Evolutionary conservation across 2,113 vertebrate genomes (phyloP), one percentile per base, ranked within the genome.

Genomic region (Catharus minimus): DNA sequence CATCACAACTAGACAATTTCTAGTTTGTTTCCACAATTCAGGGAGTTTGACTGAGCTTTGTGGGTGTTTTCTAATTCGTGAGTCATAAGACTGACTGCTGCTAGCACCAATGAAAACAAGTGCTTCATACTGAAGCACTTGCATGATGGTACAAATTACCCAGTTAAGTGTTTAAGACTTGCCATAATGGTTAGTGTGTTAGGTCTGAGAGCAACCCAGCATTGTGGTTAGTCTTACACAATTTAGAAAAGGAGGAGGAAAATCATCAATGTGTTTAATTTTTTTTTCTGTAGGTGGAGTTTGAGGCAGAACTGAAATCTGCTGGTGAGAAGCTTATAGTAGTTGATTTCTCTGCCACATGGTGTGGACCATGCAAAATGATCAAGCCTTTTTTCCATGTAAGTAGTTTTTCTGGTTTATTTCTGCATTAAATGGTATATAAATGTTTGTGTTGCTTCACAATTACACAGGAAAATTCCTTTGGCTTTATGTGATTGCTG

Each of bases 291-390:
- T 49, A 99, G 99, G 8, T 12, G 0, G 97, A 96, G 8, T 99
- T 99, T 69, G 20, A 96, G 0, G 1, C 17, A 1, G 93, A 94
- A 53, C 94, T 99, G 95, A 21, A 21, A 1, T 15, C 74, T 4
- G 98, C 98, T 30, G 98, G 97, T 57, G 38, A 77, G 4, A 98
- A 98, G 50, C 97, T 99, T 41, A 75, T 99, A 52, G 98, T 99
- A 6, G 97, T 99, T 58, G 98, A 99, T 93, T 99, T 99, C 94
- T 98, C 98, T 4, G 99, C 98, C 19, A 95, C 96, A 0, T 99
- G 99, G 99, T 99, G 99, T 58, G 98, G 98, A 36, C 99, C 99
- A 32, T 99, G 99, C 92, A 96, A 92, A 95, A 86, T 56, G 55
- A 99, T 99, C 44, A 97, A 79, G 39, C 99, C 99, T 1, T 10